These are phyloP conservation scores for Drosophila rufa DNA, from an alignment of 1,140 invertebrate species.

Conservation along the genomic window DNA sequence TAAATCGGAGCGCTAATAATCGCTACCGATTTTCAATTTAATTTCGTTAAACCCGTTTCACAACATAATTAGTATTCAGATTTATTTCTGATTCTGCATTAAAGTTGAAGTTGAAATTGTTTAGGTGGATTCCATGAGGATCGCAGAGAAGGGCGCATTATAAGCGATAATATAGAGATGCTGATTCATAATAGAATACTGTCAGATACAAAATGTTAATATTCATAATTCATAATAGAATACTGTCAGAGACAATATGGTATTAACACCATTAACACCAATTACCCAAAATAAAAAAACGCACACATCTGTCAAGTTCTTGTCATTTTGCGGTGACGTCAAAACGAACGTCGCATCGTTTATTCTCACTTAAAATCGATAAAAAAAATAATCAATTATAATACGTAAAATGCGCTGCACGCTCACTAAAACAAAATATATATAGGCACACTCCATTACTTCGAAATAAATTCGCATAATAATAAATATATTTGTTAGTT, in stretches of 20 bases:
- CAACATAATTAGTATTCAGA: slow-evolving; percentile 9
- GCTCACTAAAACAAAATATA: slow-evolving; percentile 24
- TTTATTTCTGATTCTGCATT: neutral
- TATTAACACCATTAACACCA: neutral
- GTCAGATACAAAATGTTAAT: too few relatives aligned
- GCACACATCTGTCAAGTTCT: slow-evolving; percentile 7
- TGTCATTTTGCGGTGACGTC: slow-evolving; percentile 38
- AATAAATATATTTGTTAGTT: slow-evolving; percentile 6
- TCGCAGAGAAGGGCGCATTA: neutral
- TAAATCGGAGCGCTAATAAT: neutral
- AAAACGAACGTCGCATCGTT: slow-evolving; percentile 46
- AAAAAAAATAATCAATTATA: slow-evolving; percentile 42
- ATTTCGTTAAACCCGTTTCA: slow-evolving; percentile 23
- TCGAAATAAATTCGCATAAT: slow-evolving; percentile 27
- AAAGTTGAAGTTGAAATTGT: neutral
- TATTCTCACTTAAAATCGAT: slow-evolving; percentile 47
- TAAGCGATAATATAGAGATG: too few relatives aligned
- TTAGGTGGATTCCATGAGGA: neutral
- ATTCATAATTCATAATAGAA: too few relatives aligned
- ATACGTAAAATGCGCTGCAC: slow-evolving; percentile 48
- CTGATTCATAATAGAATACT: too few relatives aligned
- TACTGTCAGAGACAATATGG: too few relatives aligned
- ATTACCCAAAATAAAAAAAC: neutral
- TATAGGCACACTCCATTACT: slow-evolving; percentile 1
- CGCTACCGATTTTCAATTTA: neutral